These are phyloP conservation scores for Atrichornis clamosus DNA, from an alignment of 2,113 vertebrate species.

Conservation along the genomic window DNA sequence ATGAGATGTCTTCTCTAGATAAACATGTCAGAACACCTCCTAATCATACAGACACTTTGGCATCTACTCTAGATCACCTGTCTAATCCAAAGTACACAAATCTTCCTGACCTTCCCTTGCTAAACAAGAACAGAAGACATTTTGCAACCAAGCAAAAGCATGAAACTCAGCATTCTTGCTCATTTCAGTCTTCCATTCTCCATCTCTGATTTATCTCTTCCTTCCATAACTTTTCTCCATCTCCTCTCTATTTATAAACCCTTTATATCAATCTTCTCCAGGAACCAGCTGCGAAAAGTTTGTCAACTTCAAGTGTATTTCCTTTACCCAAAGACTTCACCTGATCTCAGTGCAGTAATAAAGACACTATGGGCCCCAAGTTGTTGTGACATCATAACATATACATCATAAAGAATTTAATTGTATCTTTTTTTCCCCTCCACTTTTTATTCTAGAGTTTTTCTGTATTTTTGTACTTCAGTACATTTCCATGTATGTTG, in stretches of 20 bases:
- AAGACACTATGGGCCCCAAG: neutral
- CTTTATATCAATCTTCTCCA: neutral
- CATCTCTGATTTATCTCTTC: neutral
- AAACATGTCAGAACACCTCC: conserved; percentile 65
- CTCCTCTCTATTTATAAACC: neutral
- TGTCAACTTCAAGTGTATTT: neutral
- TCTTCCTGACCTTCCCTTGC: neutral
- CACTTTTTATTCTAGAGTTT: neutral
- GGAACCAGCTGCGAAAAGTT: neutral
- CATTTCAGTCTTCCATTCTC: neutral
- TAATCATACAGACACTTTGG: conserved; percentile 46
- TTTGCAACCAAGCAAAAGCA: neutral
- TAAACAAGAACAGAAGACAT: neutral
- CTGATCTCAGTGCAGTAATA: neutral
- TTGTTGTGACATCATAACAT: neutral
- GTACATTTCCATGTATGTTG: neutral
- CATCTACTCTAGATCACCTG: conserved; percentile 36
- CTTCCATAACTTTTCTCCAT: neutral
- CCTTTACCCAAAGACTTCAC: neutral
- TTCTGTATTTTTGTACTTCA: neutral
- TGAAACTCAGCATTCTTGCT: neutral
- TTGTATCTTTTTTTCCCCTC: rapidly evolving
- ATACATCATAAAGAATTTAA: neutral
- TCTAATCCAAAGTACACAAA: conserved; percentile 57
- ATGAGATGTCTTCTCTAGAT: conserved; percentile 68